phyloP scores from a whole-genome alignment of 2,888 invertebrate genomes.

The Melanargia galathea region DNA sequence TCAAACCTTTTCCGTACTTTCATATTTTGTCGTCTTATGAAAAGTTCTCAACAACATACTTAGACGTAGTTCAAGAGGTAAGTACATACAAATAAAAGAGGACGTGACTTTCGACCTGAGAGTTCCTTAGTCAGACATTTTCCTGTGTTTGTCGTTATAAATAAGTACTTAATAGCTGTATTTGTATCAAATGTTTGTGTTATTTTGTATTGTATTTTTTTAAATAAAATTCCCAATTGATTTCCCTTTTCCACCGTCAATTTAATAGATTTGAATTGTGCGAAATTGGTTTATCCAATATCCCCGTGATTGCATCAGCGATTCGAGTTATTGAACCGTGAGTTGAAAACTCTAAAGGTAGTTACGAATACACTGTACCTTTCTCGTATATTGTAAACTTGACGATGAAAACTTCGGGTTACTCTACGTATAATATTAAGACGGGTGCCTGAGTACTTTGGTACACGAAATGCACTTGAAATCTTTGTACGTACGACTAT shows the following conservation, averaged over 20 bases:
- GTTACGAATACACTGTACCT: slow-evolving; percentile 38
- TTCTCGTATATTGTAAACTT: slow-evolving; percentile 27
- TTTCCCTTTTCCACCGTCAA: slow-evolving; percentile 50
- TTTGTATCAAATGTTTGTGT: slow-evolving; percentile 18
- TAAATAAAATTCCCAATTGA: slow-evolving; percentile 55
- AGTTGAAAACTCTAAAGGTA: slow-evolving; percentile 52
- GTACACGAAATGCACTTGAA: slow-evolving; percentile 17
- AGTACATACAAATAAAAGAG: slow-evolving; percentile 54
- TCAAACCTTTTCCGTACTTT: slow-evolving; percentile 56
- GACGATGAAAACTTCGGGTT: slow-evolving; percentile 22
- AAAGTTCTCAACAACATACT: slow-evolving; percentile 61
- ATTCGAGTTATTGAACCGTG: slow-evolving; percentile 61
- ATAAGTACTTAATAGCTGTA: not conserved
- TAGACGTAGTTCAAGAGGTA: slow-evolving; percentile 59
- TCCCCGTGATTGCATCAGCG: slow-evolving; percentile 59
- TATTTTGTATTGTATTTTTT: slow-evolving; percentile 37
- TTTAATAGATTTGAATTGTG: slow-evolving; percentile 59
- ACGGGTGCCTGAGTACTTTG: slow-evolving; percentile 17
- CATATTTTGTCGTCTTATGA: slow-evolving; percentile 53
- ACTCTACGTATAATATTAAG: slow-evolving; percentile 23
- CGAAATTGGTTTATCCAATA: slow-evolving; percentile 62
- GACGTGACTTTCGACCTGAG: slow-evolving; percentile 53
- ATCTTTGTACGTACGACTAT: not conserved
- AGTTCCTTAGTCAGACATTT: slow-evolving; percentile 44
- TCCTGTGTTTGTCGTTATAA: slow-evolving; percentile 10